Percentiles rank a stretch among this genome's conserved stretches.
These are phyloP conservation scores for Helobdella robusta DNA, from an alignment of 2,888 invertebrate genomes.

Conservation along the genomic window DNA sequence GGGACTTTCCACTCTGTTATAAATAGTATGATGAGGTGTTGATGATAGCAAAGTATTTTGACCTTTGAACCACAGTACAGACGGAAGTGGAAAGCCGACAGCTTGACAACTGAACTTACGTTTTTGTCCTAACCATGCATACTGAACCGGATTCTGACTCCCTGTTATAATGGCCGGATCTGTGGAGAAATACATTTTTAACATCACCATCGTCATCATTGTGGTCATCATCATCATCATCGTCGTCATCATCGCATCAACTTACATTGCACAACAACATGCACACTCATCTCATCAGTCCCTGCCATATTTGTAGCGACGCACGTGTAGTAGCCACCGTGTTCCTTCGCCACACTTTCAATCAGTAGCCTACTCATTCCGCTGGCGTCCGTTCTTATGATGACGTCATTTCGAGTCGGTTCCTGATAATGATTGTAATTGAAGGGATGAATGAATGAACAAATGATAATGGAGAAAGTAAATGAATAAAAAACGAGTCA, in stretches of 20 bases:
- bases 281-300: conserved; percentile 4
- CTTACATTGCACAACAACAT: conserved; percentile 23
- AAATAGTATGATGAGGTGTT: conserved; percentile 15
- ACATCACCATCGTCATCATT: too few relatives aligned
- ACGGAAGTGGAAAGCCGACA: conserved; percentile 21
- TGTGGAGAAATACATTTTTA: too few relatives aligned
- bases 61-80: conserved; percentile 18
- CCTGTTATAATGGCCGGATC: too few relatives aligned
- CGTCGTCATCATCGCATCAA: too few relatives aligned
- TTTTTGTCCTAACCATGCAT: conserved; percentile 13
- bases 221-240: too few relatives aligned
- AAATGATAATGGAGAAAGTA: too few relatives aligned
- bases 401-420: too few relatives aligned
- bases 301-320: conserved; percentile 22
- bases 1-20: neutral
- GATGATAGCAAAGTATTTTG: neutral
- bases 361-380: conserved; percentile 9
- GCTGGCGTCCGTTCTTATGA: too few relatives aligned
- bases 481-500: too few relatives aligned
- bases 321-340: conserved; percentile 22
- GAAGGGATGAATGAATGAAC: too few relatives aligned
- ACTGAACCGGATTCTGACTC: neutral
- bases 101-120: conserved; percentile 20
- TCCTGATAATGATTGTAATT: too few relatives aligned
- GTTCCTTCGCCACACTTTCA: neutral